Evolutionary conservation across 2,888 invertebrate species (phyloP).

Genomic region (Glomeris marginata): DNA sequence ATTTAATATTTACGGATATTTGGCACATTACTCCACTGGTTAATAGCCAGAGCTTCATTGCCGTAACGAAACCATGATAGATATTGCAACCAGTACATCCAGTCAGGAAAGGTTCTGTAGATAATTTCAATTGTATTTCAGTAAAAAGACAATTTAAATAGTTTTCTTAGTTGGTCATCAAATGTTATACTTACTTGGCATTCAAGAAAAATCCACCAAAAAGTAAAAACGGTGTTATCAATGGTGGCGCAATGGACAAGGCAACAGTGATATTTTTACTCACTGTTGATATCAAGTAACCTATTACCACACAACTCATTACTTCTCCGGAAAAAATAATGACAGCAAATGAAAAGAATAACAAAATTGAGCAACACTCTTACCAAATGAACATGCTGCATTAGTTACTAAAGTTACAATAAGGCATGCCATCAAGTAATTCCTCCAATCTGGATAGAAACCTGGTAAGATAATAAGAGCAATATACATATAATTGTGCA

Average conservation of each 20-base stretch:
- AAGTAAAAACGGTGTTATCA: conserved; percentile 81
- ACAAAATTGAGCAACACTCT: conserved; percentile 23
- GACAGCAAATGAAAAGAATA: not conserved
- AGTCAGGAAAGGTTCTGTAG: conserved; percentile 22
- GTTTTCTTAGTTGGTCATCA: not conserved
- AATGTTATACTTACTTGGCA: conserved; percentile 46
- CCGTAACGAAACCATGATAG: conserved; percentile 31
- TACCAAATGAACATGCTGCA: conserved; percentile 75
- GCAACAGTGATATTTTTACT: conserved; percentile 74
- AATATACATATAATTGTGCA: not conserved
- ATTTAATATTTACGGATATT: conserved; percentile 19
- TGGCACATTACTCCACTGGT: conserved; percentile 29
- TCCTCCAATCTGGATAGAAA: conserved; percentile 19
- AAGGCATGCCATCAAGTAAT: conserved; percentile 44
- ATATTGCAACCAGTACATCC: conserved; percentile 25
- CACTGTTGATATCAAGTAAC: conserved; percentile 79
- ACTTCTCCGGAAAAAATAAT: not conserved
- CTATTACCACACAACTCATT: conserved; percentile 31
- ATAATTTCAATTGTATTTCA: not conserved
- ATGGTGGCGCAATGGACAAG: conserved; percentile 73
- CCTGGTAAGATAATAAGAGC: conserved; percentile 21
- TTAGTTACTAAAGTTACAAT: conserved; percentile 71
- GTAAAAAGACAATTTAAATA: not conserved
- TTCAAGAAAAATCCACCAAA: conserved; percentile 95
- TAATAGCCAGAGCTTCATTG: conserved; percentile 28